Evolutionary conservation across 1,140 invertebrate species (phyloP).

Genomic region (honey bee (Apis mellifera)): Amel_HAv3.1 CM009934.2:6038501-6039000

Average conservation of each 20-base stretch:
- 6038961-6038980: slow-evolving; percentile 3
- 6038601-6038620: too few species aligned
- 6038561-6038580: too few species aligned
- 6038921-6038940: not conserved
- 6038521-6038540: too few species aligned
- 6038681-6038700: not conserved
- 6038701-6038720: not conserved
- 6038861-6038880: not conserved
- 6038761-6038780: too few species aligned
- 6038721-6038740: not conserved
- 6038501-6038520: not conserved
- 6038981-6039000: not conserved
- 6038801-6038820: not conserved
- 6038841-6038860: not conserved
- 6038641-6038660: not conserved
- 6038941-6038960: not conserved
- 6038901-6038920: not conserved
- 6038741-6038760: not conserved
- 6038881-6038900: not conserved
- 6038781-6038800: too few species aligned
- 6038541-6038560: too few species aligned
- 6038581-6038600: too few species aligned
- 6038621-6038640: not conserved
- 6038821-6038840: not conserved
- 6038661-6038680: too few species aligned